Base-by-base conservation (phyloP, 1,140 invertebrate genomes). In the Parapsyche elsis region DNA sequence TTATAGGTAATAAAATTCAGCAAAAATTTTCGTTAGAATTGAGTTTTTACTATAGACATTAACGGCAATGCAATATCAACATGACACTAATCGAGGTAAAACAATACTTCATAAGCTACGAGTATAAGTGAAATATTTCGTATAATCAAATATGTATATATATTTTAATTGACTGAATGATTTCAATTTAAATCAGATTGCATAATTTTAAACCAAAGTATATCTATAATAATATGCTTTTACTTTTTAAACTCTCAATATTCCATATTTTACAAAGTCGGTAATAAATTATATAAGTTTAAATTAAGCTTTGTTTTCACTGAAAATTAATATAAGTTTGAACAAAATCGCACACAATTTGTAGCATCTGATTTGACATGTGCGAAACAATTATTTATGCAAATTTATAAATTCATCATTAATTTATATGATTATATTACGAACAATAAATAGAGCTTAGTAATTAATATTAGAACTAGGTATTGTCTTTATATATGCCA, bases 401-500 rank as follows among this genome's bases (percentile, higher is more conserved):
- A 67, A 67, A 26, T 67, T 67, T 46, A 16, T 80, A 80, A 74
- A 76, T 75, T 76, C 49, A 53, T 12, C 16, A 53, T 14, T 4
- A 71, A 81, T 64, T 24, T 45, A 49, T 71, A 71, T 71, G 44
- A 53, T 78, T 82, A 82, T 53, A 53, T 78, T 82, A 82, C 76
- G 59, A 45, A 80, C 76, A 79, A 73, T 76, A 61, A 79, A 67
- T 80, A 83, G 75, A 77, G 76, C 81, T 82, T 83, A 80, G 71
- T 61, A 67, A 64, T 80, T 45, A 70, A 78, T 26, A 80, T 80
- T 80, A 80, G 57, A 83, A 67, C 82, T 83, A 83, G 82, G 82
- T 83, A 83, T 83, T 83, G 82, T 83, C 82, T 83, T 83, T 83
- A 79, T 57, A 73, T 80, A 75, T 80, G 71, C 79, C 79, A 80